phyloP scores from a whole-genome alignment of 2,113 vertebrate genomes.

The Megalops atlanticus region DNA sequence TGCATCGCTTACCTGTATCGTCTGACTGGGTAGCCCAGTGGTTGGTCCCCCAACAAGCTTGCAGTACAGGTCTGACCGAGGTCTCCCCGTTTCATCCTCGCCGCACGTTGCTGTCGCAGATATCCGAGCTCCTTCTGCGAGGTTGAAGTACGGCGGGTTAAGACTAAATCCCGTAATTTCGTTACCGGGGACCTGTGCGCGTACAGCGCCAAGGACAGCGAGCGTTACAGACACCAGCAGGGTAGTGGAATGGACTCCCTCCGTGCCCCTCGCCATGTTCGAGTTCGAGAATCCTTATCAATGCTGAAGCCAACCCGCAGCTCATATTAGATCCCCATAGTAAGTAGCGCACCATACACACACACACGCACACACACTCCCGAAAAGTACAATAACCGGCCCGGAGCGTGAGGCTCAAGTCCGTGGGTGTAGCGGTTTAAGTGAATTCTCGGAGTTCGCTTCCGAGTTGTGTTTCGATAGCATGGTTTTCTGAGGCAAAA shows the following conservation, averaged over 20 bases:
- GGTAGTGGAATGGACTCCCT: conserved; percentile 44
- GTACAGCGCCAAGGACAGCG: background rate
- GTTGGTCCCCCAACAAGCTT: conserved; percentile 86
- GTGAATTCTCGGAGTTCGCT: conserved; percentile 21
- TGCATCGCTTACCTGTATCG: conserved; percentile 79
- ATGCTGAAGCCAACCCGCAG: conserved; percentile 54
- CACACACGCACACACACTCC: conserved; percentile 1
- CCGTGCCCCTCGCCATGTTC: conserved; percentile 65
- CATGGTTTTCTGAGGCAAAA: conserved; percentile 41
- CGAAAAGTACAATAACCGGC: background rate
- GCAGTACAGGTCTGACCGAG: conserved; percentile 82
- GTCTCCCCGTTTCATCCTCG: conserved; percentile 66
- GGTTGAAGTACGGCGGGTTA: conserved; percentile 87
- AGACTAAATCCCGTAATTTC: conserved; percentile 69
- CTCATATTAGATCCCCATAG: conserved; percentile 52
- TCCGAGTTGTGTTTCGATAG: conserved; percentile 25
- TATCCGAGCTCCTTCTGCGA: conserved; percentile 74
- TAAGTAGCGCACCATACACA: conserved; percentile 37
- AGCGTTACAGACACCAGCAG: conserved; percentile 34
- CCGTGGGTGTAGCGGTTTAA: conserved; percentile 26
- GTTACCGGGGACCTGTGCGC: conserved; percentile 44
- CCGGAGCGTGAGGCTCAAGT: conserved; percentile 3
- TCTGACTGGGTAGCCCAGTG: conserved; percentile 62
- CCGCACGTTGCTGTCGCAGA: conserved; percentile 88
- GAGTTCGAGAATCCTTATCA: conserved; percentile 47